Base-by-base conservation (phyloP, 2,113 vertebrate species). In the Gymnobelideus leadbeateri region DNA sequence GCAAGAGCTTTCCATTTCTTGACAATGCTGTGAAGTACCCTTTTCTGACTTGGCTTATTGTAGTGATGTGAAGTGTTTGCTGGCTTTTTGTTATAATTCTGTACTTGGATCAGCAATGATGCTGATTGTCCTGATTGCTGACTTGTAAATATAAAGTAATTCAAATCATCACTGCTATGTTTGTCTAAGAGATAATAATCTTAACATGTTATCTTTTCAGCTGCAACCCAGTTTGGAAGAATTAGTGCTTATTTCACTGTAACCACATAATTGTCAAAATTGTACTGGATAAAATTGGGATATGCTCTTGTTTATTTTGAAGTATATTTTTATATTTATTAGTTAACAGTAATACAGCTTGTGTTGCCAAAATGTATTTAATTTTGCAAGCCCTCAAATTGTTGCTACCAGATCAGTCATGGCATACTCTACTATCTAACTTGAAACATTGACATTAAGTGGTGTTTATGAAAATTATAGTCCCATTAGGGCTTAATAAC, bases 21-120 rank as follows among this genome's bases (percentile, higher is more conserved):
- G n/a, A 51, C 89, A 97, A 95, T 98, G 97, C 97, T 96, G 43
- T 97, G 97, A 97, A 96, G 95, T 97, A 93, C 89, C 53, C 92
- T 0, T 95, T 96, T 98, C 95, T 97, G 97, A 97, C 94, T 92
- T 97, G 96, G 96, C 97, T 97, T 98, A 92, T 77, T 98, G 98
- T 96, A 96, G 95, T 98, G 97, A 51, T 95, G 96, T 98, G 98
- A 92, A 52, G n/a, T 93, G 89, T 96, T 95, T 95, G 93, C 96
- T 97, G 98, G 96, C 77, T 96, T 91, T 94, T 93, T 97, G n/a
- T 97, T 92, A 91, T 97, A 97, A 96, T 96, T 93, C 91, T 14
- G 57, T 61, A 11, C 95, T 96, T 98, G 96, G 96, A 97, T 8
- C 92, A 94, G 91, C 98, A 96, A 50, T 95, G 43, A 37, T 94